Evolutionary conservation across 1,140 invertebrate genomes (phyloP), one percentile per base, ranked within the genome.

Genomic region (Drosophila novamexicana): DNA sequence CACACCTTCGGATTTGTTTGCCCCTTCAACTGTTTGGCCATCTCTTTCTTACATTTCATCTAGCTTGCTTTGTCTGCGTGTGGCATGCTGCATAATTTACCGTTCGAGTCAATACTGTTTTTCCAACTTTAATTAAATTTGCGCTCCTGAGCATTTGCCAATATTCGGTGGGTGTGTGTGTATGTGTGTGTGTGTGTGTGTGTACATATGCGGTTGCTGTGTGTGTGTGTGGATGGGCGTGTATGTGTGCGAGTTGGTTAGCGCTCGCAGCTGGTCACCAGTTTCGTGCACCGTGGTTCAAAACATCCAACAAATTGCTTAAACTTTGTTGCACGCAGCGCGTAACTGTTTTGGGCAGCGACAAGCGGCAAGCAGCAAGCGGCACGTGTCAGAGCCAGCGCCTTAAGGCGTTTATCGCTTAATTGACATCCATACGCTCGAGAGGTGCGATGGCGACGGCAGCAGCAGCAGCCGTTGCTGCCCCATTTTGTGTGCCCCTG

Each of bases 121-220:
- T 86, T 72, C 79, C 76, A 88, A 86, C 83, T 86, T 86, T 86
- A 86, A 86, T 86, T 86, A 86, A 86, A 86, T 86, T 86, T 86
- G 82, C 79, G 83, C 83, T 86, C 53, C 83, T 74, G 58, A 69
- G 64, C 77, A 52, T 77, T 63, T 72, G 39, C 75, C 72, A 73
- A 49, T 75, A 71, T 54, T 50, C 52, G 49, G 10, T 37, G 39
- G 36, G 18, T 14, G 53, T 10, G 29, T 42, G 57, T 45, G 39
- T 57, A 49, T 45, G 49, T 42, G 32, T 18, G 42, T 34, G 59
- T 39, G 39, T 57, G 56, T 45, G 49, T 42, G 32, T 18, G 42
- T 34, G 59, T 39, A 53, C 45, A 36, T 69, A 54, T 36, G 54
- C 54, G 39, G 22, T 22, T 22, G 22, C 22, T 45, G 34, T 34